Evolutionary conservation across 2,797 vertebrate species (phyloP).

Genomic region (Cephalopachus bancanus): DNA sequence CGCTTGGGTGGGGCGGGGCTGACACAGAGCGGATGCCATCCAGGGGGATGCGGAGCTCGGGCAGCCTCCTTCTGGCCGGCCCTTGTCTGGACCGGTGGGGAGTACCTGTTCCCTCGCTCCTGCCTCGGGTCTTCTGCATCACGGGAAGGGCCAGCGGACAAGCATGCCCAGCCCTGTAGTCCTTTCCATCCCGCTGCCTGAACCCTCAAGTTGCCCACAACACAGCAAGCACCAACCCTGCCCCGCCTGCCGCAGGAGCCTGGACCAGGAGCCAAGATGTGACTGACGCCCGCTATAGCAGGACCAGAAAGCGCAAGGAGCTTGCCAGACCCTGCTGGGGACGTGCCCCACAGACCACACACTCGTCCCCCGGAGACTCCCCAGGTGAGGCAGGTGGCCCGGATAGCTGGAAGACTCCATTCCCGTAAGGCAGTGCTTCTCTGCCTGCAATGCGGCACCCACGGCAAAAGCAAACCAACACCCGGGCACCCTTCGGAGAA

Average conservation of each 20-base stretch:
- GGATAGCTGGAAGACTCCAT: neutral
- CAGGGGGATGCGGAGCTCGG: too few species aligned
- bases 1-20: too few species aligned
- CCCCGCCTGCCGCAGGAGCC: constrained; percentile 47
- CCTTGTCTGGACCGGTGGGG: too few species aligned
- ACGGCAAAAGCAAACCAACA: neutral
- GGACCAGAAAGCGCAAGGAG: neutral
- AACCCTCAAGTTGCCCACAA: neutral
- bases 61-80: too few species aligned
- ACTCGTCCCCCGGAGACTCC: neutral
- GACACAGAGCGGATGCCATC: too few species aligned
- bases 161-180: neutral
- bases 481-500: constrained; percentile 1
- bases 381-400: neutral
- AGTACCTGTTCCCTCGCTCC: too few species aligned
- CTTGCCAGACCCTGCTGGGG: neutral
- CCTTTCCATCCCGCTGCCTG: neutral
- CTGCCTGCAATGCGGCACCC: neutral
- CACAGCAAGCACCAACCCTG: neutral
- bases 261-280: neutral
- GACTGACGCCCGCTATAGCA: neutral
- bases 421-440: neutral
- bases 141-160: too few species aligned
- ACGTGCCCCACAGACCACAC: neutral
- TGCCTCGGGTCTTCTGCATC: too few species aligned